Evolutionary conservation across 2,113 vertebrate species (phyloP), one percentile per base, ranked within the genome.

Genomic region (Phalacrocorax carbo): DNA sequence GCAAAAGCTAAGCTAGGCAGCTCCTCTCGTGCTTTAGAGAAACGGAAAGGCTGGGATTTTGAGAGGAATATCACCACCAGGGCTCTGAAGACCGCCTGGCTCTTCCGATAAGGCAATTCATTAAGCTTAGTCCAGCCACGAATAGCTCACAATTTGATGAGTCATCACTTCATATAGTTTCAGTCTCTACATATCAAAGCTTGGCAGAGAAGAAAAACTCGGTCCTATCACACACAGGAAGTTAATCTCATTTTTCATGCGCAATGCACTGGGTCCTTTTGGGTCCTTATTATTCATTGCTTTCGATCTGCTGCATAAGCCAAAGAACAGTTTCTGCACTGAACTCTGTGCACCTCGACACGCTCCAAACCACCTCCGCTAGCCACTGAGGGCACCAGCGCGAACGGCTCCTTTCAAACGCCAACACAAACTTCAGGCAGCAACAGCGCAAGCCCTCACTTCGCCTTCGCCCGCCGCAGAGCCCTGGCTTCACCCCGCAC

Each of bases 261-360:
- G 16, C 54, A 49, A 30, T 2, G 18, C 36, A 16, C 2, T 4
- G 22, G 46, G 42, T 49, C 60, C 36, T 44, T 25, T 51, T 27
- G 65, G 34, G 64, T 32, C 55, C 62, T 6, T 52, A 7, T 3
- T 10, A 9, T 11, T 65, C 82, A 21, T 13, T 5, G 46, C 46
- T 78, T 55, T 70, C 13, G 29, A 36, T 30, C 81, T 76, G 72
- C 91, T n/a, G 46, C 26, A 3, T 19, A 26, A 57, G 46, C 40
- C 66, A 51, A 42, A 22, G 30, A 52, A 51, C 21, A 70, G 81
- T 19, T 71, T n/a, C 52, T 57, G 68, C 36, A 58, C 3, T 2
- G 8, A 75, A 16, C n/a, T 9, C 9, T 1, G 34, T 3, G 14
- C 7, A 58, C 3, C 60, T 13, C n/a, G 7, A 13, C 27, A 7